Base-by-base conservation (phyloP, 2,797 vertebrate species). In the Silurus aristotelis region DNA sequence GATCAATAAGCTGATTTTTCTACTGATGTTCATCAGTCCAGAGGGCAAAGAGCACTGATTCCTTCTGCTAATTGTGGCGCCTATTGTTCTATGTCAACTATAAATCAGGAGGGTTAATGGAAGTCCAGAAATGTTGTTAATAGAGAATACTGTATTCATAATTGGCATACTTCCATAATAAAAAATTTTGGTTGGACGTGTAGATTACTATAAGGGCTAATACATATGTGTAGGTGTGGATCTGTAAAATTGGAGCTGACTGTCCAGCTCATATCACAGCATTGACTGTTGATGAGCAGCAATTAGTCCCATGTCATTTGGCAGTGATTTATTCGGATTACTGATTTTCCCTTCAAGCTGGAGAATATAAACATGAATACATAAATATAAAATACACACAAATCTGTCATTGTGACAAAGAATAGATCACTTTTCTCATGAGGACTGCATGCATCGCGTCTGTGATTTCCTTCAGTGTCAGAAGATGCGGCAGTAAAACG, bases 1-100 rank as follows among this genome's bases (percentile, higher is more conserved):
- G 90, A 93, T 88, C 85, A 90, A 91, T 92, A 91, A 93, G 94
- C 92, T 92, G 91, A 95, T 95, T 95, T 95, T 92, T 84, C 92
- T 25, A 25, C n/a, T 25, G 94, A 93, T 94, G 92, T 92, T 92
- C 89, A 85, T 84, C 90, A 89, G 64, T 75, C 83, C 88, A 85
- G 71, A 87, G 82, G 91, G 89, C 88, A 89, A 85, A 85, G 86
- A 87, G 87, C n/a, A 25, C 48, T 15, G 22, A n/a, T 25, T 52
- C 52, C 22, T 73, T 52, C 20, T 6, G 71, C 22, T 73, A 52
- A 73, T 72, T 73, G 67, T 25, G 22, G 56, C 67, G 87, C 27
- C 87, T 83, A 87, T 91, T 90, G 89, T 89, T 92, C 90, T 86
- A 81, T 75, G 43, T 84, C 38, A 48, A 86, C 61, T 88, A 31